phyloP scores from a whole-genome alignment of 2,797 vertebrate genomes.

The Dromococcyx pavoninus region DNA sequence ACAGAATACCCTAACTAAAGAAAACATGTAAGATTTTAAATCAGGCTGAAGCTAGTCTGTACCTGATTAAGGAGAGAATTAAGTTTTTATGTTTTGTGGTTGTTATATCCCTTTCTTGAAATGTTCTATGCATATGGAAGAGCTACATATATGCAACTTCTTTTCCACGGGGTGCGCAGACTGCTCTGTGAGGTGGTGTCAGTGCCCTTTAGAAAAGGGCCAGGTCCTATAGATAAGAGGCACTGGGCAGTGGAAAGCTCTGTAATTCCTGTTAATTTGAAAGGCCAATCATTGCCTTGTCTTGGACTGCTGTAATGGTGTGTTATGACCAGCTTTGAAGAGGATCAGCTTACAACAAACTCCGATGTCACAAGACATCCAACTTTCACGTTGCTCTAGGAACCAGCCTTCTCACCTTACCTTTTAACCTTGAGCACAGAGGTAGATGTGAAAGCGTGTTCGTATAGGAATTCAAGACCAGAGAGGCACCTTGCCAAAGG shows the following conservation, averaged over 20 bases:
- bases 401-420: neutral
- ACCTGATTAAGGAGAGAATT: neutral
- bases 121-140: neutral
- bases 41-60: neutral
- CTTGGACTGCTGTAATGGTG: neutral
- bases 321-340: neutral
- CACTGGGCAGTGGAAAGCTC: neutral
- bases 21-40: neutral
- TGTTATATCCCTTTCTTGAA: neutral
- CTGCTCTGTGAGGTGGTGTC: neutral
- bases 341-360: neutral
- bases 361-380: neutral
- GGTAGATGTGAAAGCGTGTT: neutral
- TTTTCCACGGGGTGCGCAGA: neutral
- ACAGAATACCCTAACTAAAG: neutral
- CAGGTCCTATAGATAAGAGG: neutral
- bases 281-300: neutral
- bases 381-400: neutral
- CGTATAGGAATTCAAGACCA: neutral
- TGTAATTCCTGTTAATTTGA: neutral
- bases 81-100: neutral
- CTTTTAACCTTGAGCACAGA: neutral
- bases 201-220: neutral
- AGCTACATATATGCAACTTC: fast-evolving
- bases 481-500: neutral